Base-by-base conservation (phyloP, 2,888 invertebrate genomes). In the Drosophila yooni region DNA sequence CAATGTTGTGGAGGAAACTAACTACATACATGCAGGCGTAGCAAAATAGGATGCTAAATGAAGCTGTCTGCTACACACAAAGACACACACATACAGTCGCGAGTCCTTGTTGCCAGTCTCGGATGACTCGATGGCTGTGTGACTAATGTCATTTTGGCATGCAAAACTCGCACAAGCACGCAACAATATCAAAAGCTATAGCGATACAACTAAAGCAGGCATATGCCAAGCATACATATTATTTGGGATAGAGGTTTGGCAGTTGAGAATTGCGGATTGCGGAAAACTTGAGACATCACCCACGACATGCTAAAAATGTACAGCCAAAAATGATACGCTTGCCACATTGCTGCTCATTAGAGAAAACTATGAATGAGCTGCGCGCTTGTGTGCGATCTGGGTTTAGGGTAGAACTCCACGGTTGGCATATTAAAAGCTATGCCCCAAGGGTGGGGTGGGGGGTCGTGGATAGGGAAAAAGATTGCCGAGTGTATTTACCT, bases 61-160 rank as follows among this genome's bases (percentile, higher is more conserved):
- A 81, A 77, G 74, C 65, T 81, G 78, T 81, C 77, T 81, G 54
- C 60, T 21, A 64, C 69, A 56, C 46, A 61, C 60, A 53, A 40
- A 38, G 29, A 36, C 50, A 57, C 43, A 50, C 25, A 56, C 53
- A 61, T 11, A 34, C 25, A 40, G 15, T 15, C 15, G 31, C 38
- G 33, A 60, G 50, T 61, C 50, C 38, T 58, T 36, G 50, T 51
- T 63, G 65, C 29, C 25, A 18, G 38, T 43, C 56, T 60, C 10
- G 36, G 51, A 67, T 74, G 73, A 62, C 54, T 56, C 48, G 34
- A 40, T 74, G 52, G 62, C 46, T 74, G 72, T 86, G 75, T 90
- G 91, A 90, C 89, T 90, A 90, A 90, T 90, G 87, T 79, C 80
- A 79, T 71, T 83, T 83, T 82, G 81, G 82, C 90, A 90, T 88